phyloP scores from a whole-genome alignment of 2,888 invertebrate species.

The Drosophila tripunctata region DNA sequence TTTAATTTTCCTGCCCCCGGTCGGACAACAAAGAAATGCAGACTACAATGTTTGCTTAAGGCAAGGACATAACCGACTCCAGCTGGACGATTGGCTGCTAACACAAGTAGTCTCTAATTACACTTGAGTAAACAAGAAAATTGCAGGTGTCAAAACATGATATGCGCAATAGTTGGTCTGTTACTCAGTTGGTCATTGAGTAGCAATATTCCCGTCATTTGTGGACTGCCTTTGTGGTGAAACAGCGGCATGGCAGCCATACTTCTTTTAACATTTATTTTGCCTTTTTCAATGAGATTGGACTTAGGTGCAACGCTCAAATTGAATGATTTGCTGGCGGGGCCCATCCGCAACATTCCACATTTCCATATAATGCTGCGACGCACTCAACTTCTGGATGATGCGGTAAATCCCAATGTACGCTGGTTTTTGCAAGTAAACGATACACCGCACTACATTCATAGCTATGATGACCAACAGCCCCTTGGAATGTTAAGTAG shows the following conservation, averaged over 20 bases:
- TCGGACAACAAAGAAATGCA: not conserved
- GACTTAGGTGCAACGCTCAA: not conserved
- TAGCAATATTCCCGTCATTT: slow-evolving; percentile 38
- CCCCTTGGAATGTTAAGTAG: slow-evolving; percentile 9
- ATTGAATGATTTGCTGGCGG: slow-evolving; percentile 33
- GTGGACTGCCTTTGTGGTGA: slow-evolving; percentile 22
- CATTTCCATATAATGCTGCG: slow-evolving; percentile 61
- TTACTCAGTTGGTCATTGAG: not conserved
- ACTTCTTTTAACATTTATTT: not conserved
- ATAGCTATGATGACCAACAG: slow-evolving; percentile 34
- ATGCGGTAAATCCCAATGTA: slow-evolving; percentile 59
- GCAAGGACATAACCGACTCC: slow-evolving; percentile 8
- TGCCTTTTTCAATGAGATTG: not conserved
- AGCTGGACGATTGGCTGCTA: slow-evolving; percentile 39
- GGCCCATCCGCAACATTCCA: slow-evolving; percentile 45
- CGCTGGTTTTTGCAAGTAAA: slow-evolving; percentile 61
- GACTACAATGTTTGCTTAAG: slow-evolving; percentile 51
- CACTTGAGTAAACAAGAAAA: slow-evolving; percentile 59
- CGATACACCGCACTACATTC: slow-evolving; percentile 32
- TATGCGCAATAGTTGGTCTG: not conserved
- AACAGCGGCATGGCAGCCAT: slow-evolving; percentile 28
- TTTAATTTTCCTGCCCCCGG: slow-evolving; percentile 17
- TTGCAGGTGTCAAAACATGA: slow-evolving; percentile 71
- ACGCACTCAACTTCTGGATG: slow-evolving; percentile 24
- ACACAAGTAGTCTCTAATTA: slow-evolving; percentile 72